Base-by-base conservation (phyloP, 2,113 vertebrate species). In the Anolis sagrei region DNA sequence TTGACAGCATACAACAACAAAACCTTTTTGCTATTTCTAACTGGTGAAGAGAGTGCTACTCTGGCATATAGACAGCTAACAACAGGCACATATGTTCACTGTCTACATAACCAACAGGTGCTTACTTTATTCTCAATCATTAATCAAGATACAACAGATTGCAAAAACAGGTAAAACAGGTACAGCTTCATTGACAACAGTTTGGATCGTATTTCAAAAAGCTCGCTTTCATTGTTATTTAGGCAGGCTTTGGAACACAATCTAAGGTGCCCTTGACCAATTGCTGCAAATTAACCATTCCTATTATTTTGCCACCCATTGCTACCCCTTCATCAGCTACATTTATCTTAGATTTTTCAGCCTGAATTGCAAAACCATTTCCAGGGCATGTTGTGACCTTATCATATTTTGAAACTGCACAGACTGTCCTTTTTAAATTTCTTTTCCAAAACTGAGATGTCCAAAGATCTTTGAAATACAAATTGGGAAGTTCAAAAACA, bases 101-200 rank as follows among this genome's bases (percentile, higher is more conserved):
- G 39, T 58, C 49, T 72, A 39, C 34, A 64, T 14, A 70, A 66
- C 18, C 69, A 54, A 36, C 36, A 78, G 34, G 29, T 75, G 76
- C 27, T 79, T 51, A 72, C 16, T 74, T 64, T 83, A 61, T 83
- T 64, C 54, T 73, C 83, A 27, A 66, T 61, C 82, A 76, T 36
- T 78, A 81, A 66, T 76, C 54, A 76, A 80, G n/a, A 82, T 58
- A 8, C 16, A 54, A 29, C 66, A 62, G 80, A 75, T 74, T 74
- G 68, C 74, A 78, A 10, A 44, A 70, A 66, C 48, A 79, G 21
- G 54, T 64, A 83, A 18, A 83, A 73, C 81, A 79, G 81, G 69
- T 74, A 58, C 4, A 39, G 32, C 8, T 39, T 69, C 58, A 85
- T 14, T n/a, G 64, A 54, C 44, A 70, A 58, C 34, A 70, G 25